Percentiles rank a stretch among this genome's conserved stretches.
Conservation (phyloP, 2,888 invertebrate genomes). For the Xestia xanthographa region DNA sequence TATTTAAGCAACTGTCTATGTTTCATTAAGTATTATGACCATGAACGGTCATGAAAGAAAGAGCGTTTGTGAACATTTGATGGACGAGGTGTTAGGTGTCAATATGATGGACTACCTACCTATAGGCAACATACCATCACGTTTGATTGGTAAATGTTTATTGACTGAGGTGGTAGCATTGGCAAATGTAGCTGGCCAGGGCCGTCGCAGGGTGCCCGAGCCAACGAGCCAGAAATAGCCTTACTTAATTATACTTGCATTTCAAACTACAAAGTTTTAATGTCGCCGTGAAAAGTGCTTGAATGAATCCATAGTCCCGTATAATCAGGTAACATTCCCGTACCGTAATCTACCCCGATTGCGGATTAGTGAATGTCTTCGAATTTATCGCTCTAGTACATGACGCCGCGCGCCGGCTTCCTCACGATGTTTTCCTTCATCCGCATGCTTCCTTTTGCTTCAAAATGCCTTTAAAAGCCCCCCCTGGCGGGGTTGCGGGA, state of each 20-base stretch:
- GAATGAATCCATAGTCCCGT: not conserved
- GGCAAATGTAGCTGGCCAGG: slow-evolving; percentile 16
- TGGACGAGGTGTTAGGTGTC: not conserved
- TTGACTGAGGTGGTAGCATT: slow-evolving; percentile 8
- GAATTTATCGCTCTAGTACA: not conserved
- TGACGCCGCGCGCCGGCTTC: not conserved
- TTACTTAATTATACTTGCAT: not conserved
- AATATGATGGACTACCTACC: not conserved
- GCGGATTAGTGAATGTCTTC: not conserved
- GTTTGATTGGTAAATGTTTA: not conserved
- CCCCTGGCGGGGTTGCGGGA: no score
- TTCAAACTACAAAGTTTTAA: not conserved
- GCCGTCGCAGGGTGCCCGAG: not conserved
- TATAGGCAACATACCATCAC: slow-evolving; percentile 5
- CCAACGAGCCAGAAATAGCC: slow-evolving; percentile 10
- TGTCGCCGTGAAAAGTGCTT: not conserved
- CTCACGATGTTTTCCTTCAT: not conserved
- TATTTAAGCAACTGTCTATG: not conserved
- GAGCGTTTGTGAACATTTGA: not conserved
- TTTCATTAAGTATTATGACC: not conserved
- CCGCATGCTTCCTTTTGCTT: not conserved
- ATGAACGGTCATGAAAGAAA: not conserved
- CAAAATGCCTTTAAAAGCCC: not conserved
- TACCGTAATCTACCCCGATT: not conserved
- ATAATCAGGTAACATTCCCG: not conserved